Percentiles rank a stretch among this genome's conserved stretches.
Conservation (phyloP, 1,140 invertebrate genomes). For the Homalodisca vitripennis region DNA sequence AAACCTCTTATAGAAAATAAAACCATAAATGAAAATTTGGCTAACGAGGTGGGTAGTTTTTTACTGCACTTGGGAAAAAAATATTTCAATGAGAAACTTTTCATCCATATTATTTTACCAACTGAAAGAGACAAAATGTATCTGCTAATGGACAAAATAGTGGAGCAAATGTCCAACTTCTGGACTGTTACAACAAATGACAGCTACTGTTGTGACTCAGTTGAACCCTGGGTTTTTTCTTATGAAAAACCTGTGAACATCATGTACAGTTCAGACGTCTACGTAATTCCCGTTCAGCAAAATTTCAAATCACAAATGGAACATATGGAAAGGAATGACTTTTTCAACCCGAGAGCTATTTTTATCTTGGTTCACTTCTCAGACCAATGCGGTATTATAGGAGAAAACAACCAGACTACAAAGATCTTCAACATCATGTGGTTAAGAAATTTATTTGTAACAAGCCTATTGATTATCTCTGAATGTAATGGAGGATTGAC, state of each 20-base stretch:
- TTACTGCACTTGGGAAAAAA: not conserved
- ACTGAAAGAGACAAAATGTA: not conserved
- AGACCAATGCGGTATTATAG: not conserved
- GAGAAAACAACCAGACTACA: not conserved
- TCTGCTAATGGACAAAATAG: not conserved
- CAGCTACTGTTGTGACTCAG: not conserved
- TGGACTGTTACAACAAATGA: not conserved
- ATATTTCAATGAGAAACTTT: not conserved
- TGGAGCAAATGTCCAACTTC: not conserved
- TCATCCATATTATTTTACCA: not conserved
- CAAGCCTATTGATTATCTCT: not conserved
- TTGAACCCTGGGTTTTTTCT: not conserved
- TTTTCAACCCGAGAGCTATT: not conserved
- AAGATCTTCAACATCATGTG: constrained; percentile 5
- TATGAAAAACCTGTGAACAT: not conserved
- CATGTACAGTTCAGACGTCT: not conserved
- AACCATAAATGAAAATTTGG: not conserved
- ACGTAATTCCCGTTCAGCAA: not conserved
- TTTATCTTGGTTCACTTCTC: not conserved
- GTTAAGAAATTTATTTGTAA: not conserved
- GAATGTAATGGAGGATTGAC: not conserved
- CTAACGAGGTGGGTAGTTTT: not conserved
- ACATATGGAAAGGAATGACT: not conserved
- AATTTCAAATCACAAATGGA: not conserved
- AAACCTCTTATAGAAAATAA: too few relatives aligned